Conservation (phyloP, 2,888 invertebrate genomes). For the Neria commutata region DNA sequence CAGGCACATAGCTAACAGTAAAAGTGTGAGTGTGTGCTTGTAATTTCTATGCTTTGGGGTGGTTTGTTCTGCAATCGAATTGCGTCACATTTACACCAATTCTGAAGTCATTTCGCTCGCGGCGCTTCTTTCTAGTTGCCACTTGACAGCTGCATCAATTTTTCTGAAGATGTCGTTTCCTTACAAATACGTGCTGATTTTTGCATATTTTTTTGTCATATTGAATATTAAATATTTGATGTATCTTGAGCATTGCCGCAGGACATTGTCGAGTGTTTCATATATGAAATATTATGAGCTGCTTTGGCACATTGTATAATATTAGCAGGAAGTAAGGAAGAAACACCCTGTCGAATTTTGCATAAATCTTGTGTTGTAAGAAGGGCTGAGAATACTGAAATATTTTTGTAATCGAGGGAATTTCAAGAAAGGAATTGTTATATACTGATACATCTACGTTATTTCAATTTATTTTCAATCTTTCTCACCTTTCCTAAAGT, state of each 20-base stretch:
- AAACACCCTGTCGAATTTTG: no score
- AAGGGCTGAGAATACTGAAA: no score
- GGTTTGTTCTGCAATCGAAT: background rate
- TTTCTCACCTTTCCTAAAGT: no score
- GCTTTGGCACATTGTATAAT: no score
- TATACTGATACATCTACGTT: background rate
- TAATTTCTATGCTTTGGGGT: no score
- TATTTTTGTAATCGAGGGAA: background rate
- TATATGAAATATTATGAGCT: background rate
- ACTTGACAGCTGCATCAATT: background rate
- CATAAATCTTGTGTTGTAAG: no score
- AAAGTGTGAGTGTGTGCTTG: background rate
- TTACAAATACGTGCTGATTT: background rate
- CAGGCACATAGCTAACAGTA: background rate
- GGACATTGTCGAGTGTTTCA: background rate
- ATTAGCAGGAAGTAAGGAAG: no score
- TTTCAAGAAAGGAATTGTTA: background rate
- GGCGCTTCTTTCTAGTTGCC: background rate
- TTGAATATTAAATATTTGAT: background rate
- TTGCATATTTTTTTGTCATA: background rate
- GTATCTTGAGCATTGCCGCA: background rate
- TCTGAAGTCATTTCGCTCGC: background rate
- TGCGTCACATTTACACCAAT: background rate
- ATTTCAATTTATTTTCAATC: background rate
- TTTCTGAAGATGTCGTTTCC: background rate